Base-by-base conservation (phyloP, 2,888 invertebrate species). In the Carabus problematicus region DNA sequence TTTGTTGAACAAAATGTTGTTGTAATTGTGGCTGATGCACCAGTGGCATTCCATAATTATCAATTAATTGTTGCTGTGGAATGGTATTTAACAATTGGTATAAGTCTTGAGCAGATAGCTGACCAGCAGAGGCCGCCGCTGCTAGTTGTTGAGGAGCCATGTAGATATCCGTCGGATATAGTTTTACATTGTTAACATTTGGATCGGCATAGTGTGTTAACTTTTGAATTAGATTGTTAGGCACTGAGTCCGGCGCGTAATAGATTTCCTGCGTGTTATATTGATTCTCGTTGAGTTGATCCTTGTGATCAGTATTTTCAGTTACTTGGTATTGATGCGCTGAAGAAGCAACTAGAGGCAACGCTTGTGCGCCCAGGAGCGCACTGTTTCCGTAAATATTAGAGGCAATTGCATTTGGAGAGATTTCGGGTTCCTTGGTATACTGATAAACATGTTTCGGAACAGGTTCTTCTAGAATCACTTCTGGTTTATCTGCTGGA, bases 401-500 rank as follows among this genome's bases (percentile, higher is more conserved):
- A 12, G 66, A 41, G 19, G 63, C 49, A 56, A 63, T 70, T 70
- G 62, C 40, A 54, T 61, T 69, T 19, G 62, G 54, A 12, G 64
- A 73, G 12, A 74, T 67, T 54, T 73, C 72, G 2, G 73, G 39
- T 43, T 55, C 74, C 11, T 68, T 64, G 1, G 72, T 70, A 4
- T 77, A 74, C 60, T 80, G 79, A n/a, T 77, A 77, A 11, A 78
- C 70, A 70, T 79, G 80, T 71, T 80, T 79, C 49, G 79, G 79
- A 14, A 77, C 61, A 45, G 64, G 73, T 12, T 77, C 73, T 64
- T 78, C 77, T 18, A 77, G 79, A 61, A 86, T 84, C 1, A 85
- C 81, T 19, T 84, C 85, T 0, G 89, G 89, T 75, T 87, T 89
- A 78, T 89, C 89, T 0, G 88, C 86, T 7, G 87, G 85, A 73